phyloP scores from a whole-genome alignment of 2,888 invertebrate species.

The Cetonia aurata region DNA sequence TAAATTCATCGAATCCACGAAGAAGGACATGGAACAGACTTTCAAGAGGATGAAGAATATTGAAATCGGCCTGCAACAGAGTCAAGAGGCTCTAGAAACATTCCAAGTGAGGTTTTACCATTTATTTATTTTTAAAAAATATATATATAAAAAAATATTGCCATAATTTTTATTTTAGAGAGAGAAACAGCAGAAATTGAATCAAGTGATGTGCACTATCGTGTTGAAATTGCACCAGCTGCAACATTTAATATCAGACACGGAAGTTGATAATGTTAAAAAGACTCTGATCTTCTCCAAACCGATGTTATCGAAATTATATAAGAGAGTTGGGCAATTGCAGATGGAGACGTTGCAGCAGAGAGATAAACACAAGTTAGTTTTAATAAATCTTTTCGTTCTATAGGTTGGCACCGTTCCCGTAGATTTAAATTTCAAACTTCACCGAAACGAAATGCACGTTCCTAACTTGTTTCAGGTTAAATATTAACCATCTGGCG shows the following conservation, averaged over 20 bases:
- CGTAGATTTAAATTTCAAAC: neutral
- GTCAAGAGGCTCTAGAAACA: constrained; percentile 70
- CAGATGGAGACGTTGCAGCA: constrained; percentile 76
- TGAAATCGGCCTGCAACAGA: constrained; percentile 37
- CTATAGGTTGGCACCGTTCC: too few species aligned
- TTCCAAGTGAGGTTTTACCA: constrained; percentile 73
- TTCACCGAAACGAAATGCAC: too few species aligned
- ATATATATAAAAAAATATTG: too few species aligned
- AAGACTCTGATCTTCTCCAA: constrained; percentile 76
- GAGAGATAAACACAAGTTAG: constrained; percentile 73
- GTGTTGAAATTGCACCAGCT: constrained; percentile 79
- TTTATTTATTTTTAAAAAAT: too few species aligned
- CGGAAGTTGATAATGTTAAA: constrained; percentile 63
- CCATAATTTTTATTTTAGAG: constrained; percentile 71
- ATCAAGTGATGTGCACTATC: constrained; percentile 80
- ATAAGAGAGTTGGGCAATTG: constrained; percentile 74
- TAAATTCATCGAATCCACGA: constrained; percentile 70
- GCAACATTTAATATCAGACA: constrained; percentile 68
- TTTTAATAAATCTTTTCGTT: too few species aligned
- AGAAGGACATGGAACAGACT: constrained; percentile 62
- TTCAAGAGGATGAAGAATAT: constrained; percentile 36
- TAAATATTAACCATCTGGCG: constrained; percentile 76
- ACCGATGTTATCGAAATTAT: constrained; percentile 69
- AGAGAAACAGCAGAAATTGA: constrained; percentile 82
- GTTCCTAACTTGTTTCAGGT: constrained; percentile 63